Evolutionary conservation across 2,888 invertebrate genomes (phyloP).

Genomic region (Pterostichus madidus): DNA sequence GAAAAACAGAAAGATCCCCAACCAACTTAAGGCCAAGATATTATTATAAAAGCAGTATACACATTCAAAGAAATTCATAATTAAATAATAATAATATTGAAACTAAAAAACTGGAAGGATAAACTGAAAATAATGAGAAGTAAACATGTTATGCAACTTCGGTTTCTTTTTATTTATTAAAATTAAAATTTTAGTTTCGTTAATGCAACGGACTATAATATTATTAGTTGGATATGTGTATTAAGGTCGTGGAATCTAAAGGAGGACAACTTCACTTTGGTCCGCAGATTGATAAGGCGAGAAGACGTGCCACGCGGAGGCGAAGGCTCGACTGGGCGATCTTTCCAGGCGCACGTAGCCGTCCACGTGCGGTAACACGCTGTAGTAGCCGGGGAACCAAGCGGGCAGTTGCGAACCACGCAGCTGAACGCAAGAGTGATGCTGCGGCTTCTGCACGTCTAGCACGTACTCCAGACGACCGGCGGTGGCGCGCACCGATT

Average conservation of each 20-base stretch:
- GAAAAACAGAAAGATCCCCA: too few relatives aligned
- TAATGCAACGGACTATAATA: too few relatives aligned
- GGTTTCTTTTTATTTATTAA: too few relatives aligned
- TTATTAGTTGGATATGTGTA: too few relatives aligned
- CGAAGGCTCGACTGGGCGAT: slow-evolving; percentile 19
- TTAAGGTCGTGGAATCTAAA: neutral
- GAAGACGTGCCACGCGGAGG: slow-evolving; percentile 11
- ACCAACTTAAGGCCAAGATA: too few relatives aligned
- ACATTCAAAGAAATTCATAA: too few relatives aligned
- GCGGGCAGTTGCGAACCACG: slow-evolving; percentile 26
- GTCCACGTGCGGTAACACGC: slow-evolving; percentile 25
- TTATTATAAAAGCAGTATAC: too few relatives aligned
- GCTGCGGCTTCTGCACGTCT: slow-evolving; percentile 31
- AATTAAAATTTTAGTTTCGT: too few relatives aligned
- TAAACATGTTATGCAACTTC: too few relatives aligned
- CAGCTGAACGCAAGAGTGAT: slow-evolving; percentile 40
- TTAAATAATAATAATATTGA: too few relatives aligned
- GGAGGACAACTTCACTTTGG: slow-evolving; percentile 26
- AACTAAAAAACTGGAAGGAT: too few relatives aligned
- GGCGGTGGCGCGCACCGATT: slow-evolving; percentile 5
- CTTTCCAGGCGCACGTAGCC: slow-evolving; percentile 9
- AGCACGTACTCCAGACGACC: slow-evolving; percentile 21
- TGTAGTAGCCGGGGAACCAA: slow-evolving; percentile 37
- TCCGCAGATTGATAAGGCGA: slow-evolving; percentile 3
- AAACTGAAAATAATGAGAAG: too few relatives aligned